phyloP scores from a whole-genome alignment of 2,888 invertebrate genomes.

The Metopia argyrocephala region DNA sequence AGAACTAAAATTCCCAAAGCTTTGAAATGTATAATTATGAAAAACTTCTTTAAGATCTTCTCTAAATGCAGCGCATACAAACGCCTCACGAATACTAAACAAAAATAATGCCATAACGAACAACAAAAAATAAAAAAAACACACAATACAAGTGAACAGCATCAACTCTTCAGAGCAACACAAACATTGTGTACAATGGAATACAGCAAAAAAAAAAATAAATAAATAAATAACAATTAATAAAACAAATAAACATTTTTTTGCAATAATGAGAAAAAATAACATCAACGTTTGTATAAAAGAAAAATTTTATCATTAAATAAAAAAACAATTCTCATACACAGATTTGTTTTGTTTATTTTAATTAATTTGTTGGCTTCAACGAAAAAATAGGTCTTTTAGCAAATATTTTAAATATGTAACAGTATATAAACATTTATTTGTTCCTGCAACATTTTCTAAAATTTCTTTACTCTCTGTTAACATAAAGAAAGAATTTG shows the following conservation, averaged over 20 bases:
- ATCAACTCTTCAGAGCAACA: conserved; percentile 23
- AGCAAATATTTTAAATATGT: background rate
- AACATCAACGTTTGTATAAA: background rate
- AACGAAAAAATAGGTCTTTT: background rate
- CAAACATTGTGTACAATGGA: conserved; percentile 34
- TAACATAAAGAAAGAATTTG: conserved; percentile 1
- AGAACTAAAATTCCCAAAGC: conserved; percentile 63
- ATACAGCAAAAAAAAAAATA: background rate
- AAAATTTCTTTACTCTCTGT: background rate
- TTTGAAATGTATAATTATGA: conserved; percentile 57
- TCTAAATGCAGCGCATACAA: conserved; percentile 25
- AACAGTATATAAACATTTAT: background rate
- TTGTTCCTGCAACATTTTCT: background rate
- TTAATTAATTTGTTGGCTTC: too few relatives aligned
- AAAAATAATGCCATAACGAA: conserved; percentile 30
- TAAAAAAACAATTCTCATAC: background rate
- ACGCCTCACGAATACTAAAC: conserved; percentile 24
- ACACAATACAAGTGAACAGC: conserved; percentile 34
- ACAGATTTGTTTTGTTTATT: too few relatives aligned
- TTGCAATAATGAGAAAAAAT: conserved; percentile 11
- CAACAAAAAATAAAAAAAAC: conserved; percentile 16
- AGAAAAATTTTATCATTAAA: background rate
- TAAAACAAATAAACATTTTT: conserved; percentile 37
- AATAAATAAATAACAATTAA: background rate
- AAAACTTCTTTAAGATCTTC: conserved; percentile 60